phyloP scores from a whole-genome alignment of 1,140 invertebrate genomes.

The Drosophila arizonae region DNA sequence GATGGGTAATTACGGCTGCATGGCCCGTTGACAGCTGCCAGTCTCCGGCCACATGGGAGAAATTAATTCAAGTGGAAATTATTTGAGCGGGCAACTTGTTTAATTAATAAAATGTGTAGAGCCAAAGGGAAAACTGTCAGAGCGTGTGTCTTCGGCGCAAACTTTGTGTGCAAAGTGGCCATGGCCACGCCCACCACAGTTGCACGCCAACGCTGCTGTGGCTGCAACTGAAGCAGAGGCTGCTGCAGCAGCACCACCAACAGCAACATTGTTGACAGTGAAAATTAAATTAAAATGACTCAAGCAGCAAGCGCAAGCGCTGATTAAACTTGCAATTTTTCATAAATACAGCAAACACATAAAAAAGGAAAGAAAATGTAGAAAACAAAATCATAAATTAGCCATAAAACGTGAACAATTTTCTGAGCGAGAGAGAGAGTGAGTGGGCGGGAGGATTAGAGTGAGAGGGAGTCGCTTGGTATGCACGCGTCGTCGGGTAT shows the following conservation, averaged over 20 bases:
- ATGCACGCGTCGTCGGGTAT: slow-evolving; percentile 68
- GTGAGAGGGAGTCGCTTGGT: slow-evolving; percentile 10
- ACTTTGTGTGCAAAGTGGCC: slow-evolving; percentile 57
- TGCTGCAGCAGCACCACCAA: background rate
- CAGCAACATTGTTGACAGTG: slow-evolving; percentile 25
- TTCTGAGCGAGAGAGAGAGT: background rate
- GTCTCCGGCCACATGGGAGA: slow-evolving; percentile 70
- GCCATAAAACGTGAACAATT: slow-evolving; percentile 57
- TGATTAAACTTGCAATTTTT: slow-evolving; percentile 54
- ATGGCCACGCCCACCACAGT: slow-evolving; percentile 18
- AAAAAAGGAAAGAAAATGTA: slow-evolving; percentile 3
- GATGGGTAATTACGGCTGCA: slow-evolving; percentile 24
- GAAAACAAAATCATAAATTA: slow-evolving; percentile 65
- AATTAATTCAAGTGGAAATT: slow-evolving; percentile 80
- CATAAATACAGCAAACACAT: background rate
- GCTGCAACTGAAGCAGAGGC: background rate
- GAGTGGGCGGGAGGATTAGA: too few relatives aligned
- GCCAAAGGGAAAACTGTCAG: slow-evolving; percentile 63
- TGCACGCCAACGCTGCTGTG: slow-evolving; percentile 14
- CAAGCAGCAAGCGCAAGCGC: slow-evolving; percentile 4
- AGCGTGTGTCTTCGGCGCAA: slow-evolving; percentile 69
- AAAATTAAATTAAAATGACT: slow-evolving; percentile 46
- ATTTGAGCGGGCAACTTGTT: slow-evolving; percentile 74
- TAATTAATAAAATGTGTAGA: slow-evolving; percentile 71
- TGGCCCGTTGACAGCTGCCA: slow-evolving; percentile 61